These are phyloP conservation scores for Caloenas nicobarica DNA, from an alignment of 2,113 vertebrate species.

Conservation along the genomic window DNA sequence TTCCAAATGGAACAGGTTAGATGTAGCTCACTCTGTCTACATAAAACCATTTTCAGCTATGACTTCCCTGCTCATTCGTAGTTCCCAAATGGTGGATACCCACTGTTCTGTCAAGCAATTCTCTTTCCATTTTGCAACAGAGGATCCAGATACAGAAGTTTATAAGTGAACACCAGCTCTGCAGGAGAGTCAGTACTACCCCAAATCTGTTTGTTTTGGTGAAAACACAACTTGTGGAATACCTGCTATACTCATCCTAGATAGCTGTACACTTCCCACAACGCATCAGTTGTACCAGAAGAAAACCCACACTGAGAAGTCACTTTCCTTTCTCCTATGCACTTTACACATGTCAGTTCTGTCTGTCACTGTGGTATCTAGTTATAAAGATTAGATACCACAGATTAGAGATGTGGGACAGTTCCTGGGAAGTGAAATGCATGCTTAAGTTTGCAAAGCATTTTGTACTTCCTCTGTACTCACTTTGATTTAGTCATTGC, in stretches of 20 bases:
- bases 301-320: not conserved
- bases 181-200: not conserved
- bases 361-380: not conserved
- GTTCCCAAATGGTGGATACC: not conserved
- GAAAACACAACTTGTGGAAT: not conserved
- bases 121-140: not conserved
- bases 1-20: not conserved
- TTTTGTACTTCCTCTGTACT: not conserved
- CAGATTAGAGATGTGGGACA: not conserved
- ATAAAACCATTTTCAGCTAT: not conserved
- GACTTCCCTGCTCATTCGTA: not conserved
- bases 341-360: not conserved
- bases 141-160: not conserved
- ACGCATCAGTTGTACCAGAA: not conserved
- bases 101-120: not conserved
- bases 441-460: not conserved
- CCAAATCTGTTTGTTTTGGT: not conserved
- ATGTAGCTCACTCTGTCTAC: not conserved
- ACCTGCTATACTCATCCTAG: not conserved
- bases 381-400: conserved; percentile 37
- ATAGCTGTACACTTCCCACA: not conserved
- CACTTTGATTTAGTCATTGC: not conserved
- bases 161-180: not conserved
- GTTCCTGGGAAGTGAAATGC: not conserved
- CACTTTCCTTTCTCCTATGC: not conserved